A percentile compares a stretch with the other conserved stretches of the same genome.
Evolutionary conservation across 2,797 vertebrate species (phyloP).

Genomic region (Platalea minor): DNA sequence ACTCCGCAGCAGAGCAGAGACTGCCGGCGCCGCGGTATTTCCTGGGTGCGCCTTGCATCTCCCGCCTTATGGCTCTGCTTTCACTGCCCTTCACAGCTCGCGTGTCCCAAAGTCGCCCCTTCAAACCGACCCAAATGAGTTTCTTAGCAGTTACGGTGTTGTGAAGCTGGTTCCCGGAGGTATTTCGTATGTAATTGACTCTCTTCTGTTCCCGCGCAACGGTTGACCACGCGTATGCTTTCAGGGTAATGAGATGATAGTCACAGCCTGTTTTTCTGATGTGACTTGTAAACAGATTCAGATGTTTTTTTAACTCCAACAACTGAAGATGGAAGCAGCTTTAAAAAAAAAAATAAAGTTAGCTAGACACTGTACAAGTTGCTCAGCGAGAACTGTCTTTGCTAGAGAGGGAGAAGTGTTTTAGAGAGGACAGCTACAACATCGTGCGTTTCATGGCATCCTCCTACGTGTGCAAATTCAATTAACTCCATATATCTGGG

Average conservation of each 20-base stretch:
- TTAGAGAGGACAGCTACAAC: background rate
- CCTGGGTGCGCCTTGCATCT: background rate
- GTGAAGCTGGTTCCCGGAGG: background rate
- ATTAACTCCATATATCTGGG: background rate
- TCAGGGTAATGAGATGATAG: background rate
- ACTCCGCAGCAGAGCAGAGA: background rate
- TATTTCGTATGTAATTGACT: rapidly evolving
- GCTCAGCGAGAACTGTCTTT: background rate
- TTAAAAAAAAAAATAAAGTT: background rate
- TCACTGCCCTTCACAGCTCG: background rate
- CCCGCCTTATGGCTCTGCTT: background rate
- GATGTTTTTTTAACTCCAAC: background rate
- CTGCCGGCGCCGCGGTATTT: background rate
- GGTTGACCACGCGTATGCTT: background rate
- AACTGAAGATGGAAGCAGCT: background rate
- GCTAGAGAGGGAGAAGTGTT: background rate
- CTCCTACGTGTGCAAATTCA: background rate
- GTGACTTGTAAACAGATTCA: background rate
- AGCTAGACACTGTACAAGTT: rapidly evolving
- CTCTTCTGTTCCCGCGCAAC: background rate
- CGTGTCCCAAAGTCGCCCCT: rapidly evolving
- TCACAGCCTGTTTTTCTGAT: background rate
- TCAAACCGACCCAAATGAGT: background rate
- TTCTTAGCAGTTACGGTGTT: background rate
- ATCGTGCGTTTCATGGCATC: background rate